Base-by-base conservation (phyloP, 2,888 invertebrate species). In the Geotrupes spiniger region DNA sequence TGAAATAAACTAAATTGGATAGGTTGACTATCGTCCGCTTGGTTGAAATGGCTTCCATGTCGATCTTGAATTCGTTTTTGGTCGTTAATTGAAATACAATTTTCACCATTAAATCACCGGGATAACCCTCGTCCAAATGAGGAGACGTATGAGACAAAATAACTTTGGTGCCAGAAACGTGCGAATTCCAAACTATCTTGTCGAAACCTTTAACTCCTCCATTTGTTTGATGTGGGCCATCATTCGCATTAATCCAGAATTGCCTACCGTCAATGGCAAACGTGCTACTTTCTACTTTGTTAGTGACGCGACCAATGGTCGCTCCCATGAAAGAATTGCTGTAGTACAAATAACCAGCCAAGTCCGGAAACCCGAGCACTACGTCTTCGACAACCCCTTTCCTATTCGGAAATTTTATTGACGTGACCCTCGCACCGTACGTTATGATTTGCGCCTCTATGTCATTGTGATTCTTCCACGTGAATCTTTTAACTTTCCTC, bases 1-100 rank as follows among this genome's bases (percentile, higher is more conserved):
- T 97, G 71, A 95, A 94, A 70, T 88, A 96, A 1, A 87, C 80
- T 59, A 92, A 84, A 70, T 88, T 89, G 41, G 92, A 90, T 43
- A 97, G 73, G 70, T 92, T 93, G 50, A 96, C 75, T 1, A 89
- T 82, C 0, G 94, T 94, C 0, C 87, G 79, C 63, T 86, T 84
- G 2, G 83, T 84, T 1, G 85, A 80, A 3, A 81, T 81, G n/a
- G 90, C 92, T 49, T 77, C 81, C 78, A 89, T 89, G 45, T 82
- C 77, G 3, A 95, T 82, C 50, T 78, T 76, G 33, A 96, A 76
- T 46, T 83, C 82, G 65, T 91, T 89, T 57, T 85, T 82, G 10
- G 81, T 78, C 4, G 80, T 82, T n/a, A 94, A 77, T 56, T 81
- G 81, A 64, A 87, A 94, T 0, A 76, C 76, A 1, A 87, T 81